Evolutionary conservation across 1,140 invertebrate species (phyloP).

Genomic region (Formica exsecta): DNA sequence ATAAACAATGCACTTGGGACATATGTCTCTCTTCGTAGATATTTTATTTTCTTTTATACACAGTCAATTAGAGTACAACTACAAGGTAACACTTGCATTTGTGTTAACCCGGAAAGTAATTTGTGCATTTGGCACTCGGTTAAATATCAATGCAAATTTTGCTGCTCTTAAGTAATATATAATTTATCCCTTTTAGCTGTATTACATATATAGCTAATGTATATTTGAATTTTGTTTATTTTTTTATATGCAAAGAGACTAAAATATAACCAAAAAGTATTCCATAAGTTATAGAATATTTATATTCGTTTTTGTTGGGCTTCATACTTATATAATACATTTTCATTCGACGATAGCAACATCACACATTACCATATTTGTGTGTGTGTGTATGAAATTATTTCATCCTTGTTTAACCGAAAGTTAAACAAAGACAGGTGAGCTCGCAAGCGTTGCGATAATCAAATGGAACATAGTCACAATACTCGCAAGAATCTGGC

Average conservation of each 20-base stretch:
- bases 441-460: too few relatives aligned
- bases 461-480: too few relatives aligned
- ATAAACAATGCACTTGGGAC: conserved; percentile 29
- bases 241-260: background rate
- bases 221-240: background rate
- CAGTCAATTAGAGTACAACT: background rate
- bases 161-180: background rate
- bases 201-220: background rate
- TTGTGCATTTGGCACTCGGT: background rate
- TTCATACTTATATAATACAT: background rate
- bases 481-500: too few relatives aligned
- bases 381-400: too few relatives aligned
- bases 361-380: too few relatives aligned
- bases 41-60: background rate
- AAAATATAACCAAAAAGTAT: background rate
- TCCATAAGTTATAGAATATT: background rate
- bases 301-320: background rate
- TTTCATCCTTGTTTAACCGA: too few relatives aligned
- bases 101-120: conserved; percentile 16
- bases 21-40: background rate
- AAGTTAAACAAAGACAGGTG: too few relatives aligned
- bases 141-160: conserved; percentile 21
- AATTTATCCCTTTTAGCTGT: background rate
- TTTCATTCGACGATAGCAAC: too few relatives aligned
- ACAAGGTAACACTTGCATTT: background rate